Base-by-base conservation (phyloP, 2,113 vertebrate genomes). In the Talpa occidentalis region DNA sequence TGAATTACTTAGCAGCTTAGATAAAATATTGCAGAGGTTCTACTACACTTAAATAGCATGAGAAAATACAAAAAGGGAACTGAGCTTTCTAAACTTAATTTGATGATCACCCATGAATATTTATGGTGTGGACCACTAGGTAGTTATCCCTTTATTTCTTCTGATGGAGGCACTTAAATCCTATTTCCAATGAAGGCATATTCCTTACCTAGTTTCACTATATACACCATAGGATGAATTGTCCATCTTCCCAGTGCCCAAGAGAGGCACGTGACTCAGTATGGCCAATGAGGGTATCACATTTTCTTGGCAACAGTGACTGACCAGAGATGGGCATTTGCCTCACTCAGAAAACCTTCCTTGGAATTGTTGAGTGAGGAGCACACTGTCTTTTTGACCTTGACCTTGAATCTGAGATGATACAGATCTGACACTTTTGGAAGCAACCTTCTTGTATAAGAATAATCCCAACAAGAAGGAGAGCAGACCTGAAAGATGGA, bases 1-100 rank as follows among this genome's bases (percentile, higher is more conserved):
- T 79, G 90, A 93, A 70, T 97, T 91, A 49, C 88, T 96, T 69
- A 92, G 77, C 30, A 70, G 78, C 81, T 93, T 90, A 88, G 66
- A 47, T n/a, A 86, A 70, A 96, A 94, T 59, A 94, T 85, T 44
- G 44, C 66, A 35, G n/a, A 84, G 16, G 64, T 17, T 56, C 84
- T 77, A 80, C 67, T 37, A 60, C 22, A 70, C 26, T 70, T 90
- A 67, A 74, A 81, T 26, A 70, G 37, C 9, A 83, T 40, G 40
- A 66, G 88, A 81, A 93, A 96, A 96, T 35, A 54, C 30, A 76
- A 87, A 62, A 28, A 72, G 30, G 54, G 12, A 82, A 86, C 6
- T 89, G 37, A 82, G 47, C 28, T 92, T 80, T 49, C 64, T 84
- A 44, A 44, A n/a, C 62, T 69, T 90, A 90, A 79, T n/a, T 80